Evolutionary conservation across 2,797 vertebrate species (phyloP).

Genomic region (Mareca strepera): DNA sequence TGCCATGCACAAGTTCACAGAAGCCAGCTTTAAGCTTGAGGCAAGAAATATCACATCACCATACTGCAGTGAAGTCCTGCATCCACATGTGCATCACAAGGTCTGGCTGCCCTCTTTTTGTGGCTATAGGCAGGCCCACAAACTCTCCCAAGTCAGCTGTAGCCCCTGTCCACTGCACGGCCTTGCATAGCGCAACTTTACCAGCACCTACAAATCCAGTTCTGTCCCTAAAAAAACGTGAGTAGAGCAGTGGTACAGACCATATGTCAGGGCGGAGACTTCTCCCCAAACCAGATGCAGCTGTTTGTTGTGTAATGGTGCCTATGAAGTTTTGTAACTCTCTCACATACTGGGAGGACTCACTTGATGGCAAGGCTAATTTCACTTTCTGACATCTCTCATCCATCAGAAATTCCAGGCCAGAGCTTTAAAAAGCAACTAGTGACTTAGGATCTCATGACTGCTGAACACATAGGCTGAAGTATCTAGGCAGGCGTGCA

Average conservation of each 20-base stretch:
- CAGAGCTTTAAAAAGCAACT: slow-evolving; percentile 29
- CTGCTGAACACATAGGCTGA: neutral
- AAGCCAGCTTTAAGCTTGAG: neutral
- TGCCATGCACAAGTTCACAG: accelerated
- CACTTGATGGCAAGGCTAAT: slow-evolving; percentile 10
- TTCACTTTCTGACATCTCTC: slow-evolving; percentile 62
- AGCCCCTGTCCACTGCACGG: neutral
- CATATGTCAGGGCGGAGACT: slow-evolving; percentile 32
- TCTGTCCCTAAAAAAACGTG: neutral
- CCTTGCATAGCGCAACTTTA: neutral
- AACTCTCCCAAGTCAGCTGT: neutral
- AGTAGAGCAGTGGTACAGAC: neutral
- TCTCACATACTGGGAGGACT: slow-evolving; percentile 18
- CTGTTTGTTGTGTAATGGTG: slow-evolving; percentile 40
- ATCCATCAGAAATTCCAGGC: slow-evolving; percentile 45
- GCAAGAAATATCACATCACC: neutral
- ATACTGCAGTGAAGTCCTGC: neutral
- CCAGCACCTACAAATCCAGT: slow-evolving; percentile 10
- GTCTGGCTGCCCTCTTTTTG: neutral
- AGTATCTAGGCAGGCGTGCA: neutral
- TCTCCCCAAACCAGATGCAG: neutral
- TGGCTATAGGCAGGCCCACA: neutral
- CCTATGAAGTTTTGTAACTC: slow-evolving; percentile 33
- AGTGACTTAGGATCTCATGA: slow-evolving; percentile 22
- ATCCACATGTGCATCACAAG: neutral